Evolutionary conservation across 2,113 vertebrate genomes (phyloP), one percentile per base, ranked within the genome.

Genomic region (Otis tarda): DNA sequence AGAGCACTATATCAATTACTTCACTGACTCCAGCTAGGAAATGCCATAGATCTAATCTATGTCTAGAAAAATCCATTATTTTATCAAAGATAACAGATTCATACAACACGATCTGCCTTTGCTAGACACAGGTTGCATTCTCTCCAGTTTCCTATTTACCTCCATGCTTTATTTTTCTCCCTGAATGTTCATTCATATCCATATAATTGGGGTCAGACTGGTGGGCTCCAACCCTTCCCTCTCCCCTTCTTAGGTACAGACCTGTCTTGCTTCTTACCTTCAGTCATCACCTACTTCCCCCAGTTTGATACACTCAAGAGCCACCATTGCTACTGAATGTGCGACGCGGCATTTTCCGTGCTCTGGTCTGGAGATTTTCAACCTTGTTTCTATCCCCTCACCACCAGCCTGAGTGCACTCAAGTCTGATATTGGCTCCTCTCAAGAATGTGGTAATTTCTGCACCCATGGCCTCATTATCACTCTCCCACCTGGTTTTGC

Each of bases 371-470:
- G 49, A 84, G 65, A 93, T 91, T 95, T 93, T 63, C 83, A 59
- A 27, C 77, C 35, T 84, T 89, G 53, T 68, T 94, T 89, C 89
- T 84, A 69, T 84, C 53, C 81, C 43, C 39, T 82, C 68, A 50
- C 77, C 77, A 75, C 53, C 87, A 91, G 14, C 33, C 77, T 7
- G 3, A 87, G 93, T 53, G 83, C 89, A 91, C 35, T 95, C 94
- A 87, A 65, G 89, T 95, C 77, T 95, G 94, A 95, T 95, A 96
- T 95, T 95, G 77, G 52, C 77, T 95, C 5, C 33, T 75, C 83
- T 95, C 83, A 87, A 60, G 52, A 91, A 94, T 70, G 86, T 55
- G 33, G 77, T 87, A 53, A 93, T 93, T 93, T 91, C 61, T 79
- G 87, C 41, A 91, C 45, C 81, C 59, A 9, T 27, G 41, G 56